Percentiles rank a stretch among this genome's conserved stretches.
phyloP scores from a whole-genome alignment of 2,113 vertebrate genomes.

The Lamprotornis superbus region DNA sequence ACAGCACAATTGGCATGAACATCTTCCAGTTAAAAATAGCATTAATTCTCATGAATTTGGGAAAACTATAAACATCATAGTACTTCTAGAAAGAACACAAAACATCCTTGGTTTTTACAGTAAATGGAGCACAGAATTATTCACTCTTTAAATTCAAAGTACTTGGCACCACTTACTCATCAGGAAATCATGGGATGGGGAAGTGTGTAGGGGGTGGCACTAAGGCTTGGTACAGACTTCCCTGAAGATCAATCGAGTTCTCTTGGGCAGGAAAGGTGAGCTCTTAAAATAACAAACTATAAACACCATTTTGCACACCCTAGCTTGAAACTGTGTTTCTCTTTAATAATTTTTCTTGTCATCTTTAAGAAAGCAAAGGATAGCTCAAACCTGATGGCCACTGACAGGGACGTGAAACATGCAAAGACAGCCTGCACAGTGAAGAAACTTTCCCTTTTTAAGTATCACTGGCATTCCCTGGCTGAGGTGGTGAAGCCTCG shows the following conservation, averaged over 20 bases:
- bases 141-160: background rate
- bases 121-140: background rate
- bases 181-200: background rate
- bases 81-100: background rate
- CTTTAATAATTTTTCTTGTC: background rate
- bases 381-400: background rate
- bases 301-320: background rate
- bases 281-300: background rate
- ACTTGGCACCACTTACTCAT: background rate
- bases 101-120: background rate
- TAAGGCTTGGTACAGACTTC: background rate
- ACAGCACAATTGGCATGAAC: background rate
- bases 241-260: background rate
- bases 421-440: background rate
- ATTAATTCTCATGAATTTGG: background rate
- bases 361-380: background rate
- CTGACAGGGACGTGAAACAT: background rate
- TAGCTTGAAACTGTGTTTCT: background rate
- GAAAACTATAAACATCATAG: background rate
- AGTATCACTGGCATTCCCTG: background rate
- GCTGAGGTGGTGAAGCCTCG: background rate
- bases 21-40: background rate
- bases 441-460: background rate
- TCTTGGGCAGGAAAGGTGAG: background rate
- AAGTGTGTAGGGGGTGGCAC: too few species aligned